These are phyloP conservation scores for Poecilobothrus nobilitatus DNA, from an alignment of 2,888 invertebrate species.

Conservation along the genomic window DNA sequence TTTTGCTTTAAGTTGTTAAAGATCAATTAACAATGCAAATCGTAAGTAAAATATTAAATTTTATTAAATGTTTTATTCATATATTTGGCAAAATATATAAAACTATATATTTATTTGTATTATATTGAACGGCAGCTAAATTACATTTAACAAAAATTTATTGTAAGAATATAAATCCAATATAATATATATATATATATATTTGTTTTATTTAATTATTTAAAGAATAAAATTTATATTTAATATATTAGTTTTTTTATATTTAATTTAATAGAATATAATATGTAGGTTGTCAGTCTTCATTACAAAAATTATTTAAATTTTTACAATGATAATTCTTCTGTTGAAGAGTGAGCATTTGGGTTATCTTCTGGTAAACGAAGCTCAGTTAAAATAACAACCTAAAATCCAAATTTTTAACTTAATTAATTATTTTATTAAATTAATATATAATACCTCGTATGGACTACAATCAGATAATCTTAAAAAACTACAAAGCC, in stretches of 20 bases:
- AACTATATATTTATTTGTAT: no score
- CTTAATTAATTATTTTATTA: background rate
- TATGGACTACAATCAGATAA: conserved; percentile 68
- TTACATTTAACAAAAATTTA: no score
- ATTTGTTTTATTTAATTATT: no score
- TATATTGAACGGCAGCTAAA: no score
- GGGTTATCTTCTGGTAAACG: conserved; percentile 30
- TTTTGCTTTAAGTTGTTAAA: background rate
- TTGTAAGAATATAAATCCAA: no score
- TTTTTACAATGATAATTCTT: conserved; percentile 42
- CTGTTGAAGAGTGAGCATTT: conserved; percentile 42
- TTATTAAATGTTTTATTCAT: no score
- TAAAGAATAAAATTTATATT: no score
- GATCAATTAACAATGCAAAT: background rate
- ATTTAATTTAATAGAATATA: no score
- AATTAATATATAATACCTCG: conserved; percentile 48
- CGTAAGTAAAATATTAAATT: background rate
- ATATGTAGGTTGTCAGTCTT: background rate
- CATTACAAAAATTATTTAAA: background rate
- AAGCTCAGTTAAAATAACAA: conserved; percentile 50
- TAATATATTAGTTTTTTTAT: no score
- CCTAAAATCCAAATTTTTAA: conserved; percentile 16
- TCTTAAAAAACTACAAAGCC: conserved; percentile 58
- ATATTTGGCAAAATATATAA: no score
- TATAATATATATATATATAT: no score